Evolutionary conservation across 2,797 vertebrate genomes (phyloP).

Genomic region (Amniataba percoides): DNA sequence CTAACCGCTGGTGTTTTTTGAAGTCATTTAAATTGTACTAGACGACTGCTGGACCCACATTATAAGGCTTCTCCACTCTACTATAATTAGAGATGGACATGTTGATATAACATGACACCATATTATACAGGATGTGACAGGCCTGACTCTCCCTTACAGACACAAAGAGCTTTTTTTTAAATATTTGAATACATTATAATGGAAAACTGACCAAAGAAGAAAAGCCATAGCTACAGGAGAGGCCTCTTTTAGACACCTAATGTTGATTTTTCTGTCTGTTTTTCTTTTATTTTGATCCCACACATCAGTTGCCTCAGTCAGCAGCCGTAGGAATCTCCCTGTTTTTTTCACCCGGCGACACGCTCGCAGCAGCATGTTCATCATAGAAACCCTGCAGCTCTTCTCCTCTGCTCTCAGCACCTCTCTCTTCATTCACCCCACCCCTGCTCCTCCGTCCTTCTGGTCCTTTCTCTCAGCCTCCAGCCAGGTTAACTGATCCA

Average conservation of each 20-base stretch:
- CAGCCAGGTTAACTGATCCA: constrained; percentile 63
- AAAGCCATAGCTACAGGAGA: not conserved
- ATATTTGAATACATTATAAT: not conserved
- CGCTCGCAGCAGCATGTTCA: constrained; percentile 49
- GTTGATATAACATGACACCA: constrained; percentile 28
- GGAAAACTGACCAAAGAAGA: constrained; percentile 5
- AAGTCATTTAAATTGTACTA: constrained; percentile 26
- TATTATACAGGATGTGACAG: constrained; percentile 19
- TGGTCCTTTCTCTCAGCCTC: constrained; percentile 42
- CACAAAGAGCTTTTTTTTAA: not conserved
- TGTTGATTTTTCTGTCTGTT: not conserved
- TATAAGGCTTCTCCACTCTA: not conserved
- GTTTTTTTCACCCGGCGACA: constrained; percentile 21
- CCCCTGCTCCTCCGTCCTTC: constrained; percentile 13
- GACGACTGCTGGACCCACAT: constrained; percentile 3
- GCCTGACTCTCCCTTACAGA: not conserved
- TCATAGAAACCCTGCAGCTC: constrained; percentile 42
- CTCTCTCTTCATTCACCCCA: constrained; percentile 15
- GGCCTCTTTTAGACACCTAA: not conserved
- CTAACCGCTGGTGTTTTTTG: constrained; percentile 31
- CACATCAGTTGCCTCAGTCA: constrained; percentile 17
- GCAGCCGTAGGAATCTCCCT: constrained; percentile 22
- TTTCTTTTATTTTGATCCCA: constrained; percentile 12
- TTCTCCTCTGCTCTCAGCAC: constrained; percentile 44
- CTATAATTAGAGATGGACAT: constrained; percentile 38